Evolutionary conservation across 1,140 invertebrate species (phyloP).

Genomic region (Asobara japonica): DNA sequence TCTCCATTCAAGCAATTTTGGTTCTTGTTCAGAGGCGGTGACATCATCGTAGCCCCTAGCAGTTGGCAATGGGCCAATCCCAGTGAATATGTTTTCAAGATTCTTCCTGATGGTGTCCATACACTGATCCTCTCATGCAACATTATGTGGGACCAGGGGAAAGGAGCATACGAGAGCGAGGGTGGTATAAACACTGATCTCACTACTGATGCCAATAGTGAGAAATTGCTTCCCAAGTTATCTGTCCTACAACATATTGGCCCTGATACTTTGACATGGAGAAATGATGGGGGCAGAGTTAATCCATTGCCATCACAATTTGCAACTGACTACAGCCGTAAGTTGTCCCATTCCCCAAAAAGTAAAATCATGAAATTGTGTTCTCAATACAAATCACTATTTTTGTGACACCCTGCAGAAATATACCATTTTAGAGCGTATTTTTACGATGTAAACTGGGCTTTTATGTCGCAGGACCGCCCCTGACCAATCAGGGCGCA

Average conservation of each 20-base stretch:
- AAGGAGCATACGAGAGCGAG: slow-evolving; percentile 23
- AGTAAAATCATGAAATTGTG: background rate
- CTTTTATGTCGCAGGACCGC: too few species aligned
- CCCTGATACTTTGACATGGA: background rate
- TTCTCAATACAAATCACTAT: background rate
- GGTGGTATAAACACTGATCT: background rate
- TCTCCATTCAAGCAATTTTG: background rate
- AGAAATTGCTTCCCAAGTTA: background rate
- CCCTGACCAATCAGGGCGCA: too few species aligned
- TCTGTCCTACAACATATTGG: background rate
- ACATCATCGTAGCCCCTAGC: slow-evolving; percentile 59
- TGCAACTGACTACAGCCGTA: slow-evolving; percentile 49
- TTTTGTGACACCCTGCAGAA: too few species aligned
- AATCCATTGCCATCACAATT: background rate
- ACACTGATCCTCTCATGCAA: slow-evolving; percentile 50
- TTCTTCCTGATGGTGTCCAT: slow-evolving; percentile 54
- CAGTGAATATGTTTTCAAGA: slow-evolving; percentile 57
- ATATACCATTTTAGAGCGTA: too few species aligned
- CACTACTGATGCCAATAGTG: slow-evolving; percentile 3
- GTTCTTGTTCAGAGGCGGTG: slow-evolving; percentile 52
- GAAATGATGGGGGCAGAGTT: background rate
- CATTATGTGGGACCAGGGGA: slow-evolving; percentile 49
- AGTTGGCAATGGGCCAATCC: slow-evolving; percentile 62
- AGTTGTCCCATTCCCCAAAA: background rate
- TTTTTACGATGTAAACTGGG: too few species aligned